Base-by-base conservation (phyloP, 2,113 vertebrate genomes). In the Gnathonemus longibarbis region DNA sequence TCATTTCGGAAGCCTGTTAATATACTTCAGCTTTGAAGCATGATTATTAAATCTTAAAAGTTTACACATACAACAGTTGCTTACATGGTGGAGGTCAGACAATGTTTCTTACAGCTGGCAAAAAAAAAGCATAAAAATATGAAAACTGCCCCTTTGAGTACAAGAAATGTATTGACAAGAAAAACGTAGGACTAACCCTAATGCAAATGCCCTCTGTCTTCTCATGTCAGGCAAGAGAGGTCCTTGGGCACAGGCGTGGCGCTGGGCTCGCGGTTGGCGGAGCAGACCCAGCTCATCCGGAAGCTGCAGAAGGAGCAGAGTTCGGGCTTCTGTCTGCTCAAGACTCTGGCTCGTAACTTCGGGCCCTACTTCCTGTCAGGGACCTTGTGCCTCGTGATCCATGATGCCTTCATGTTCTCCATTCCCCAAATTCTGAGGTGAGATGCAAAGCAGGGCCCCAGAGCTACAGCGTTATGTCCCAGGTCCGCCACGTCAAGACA, bases 351-450 rank as follows among this genome's bases (percentile, higher is more conserved):
- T 90, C 95, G 90, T 62, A 96, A 97, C 91, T 98, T 97, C 45
- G 95, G 95, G n/a, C 95, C 95, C 0, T 94, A 95, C 88, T 99
- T 98, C 93, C 95, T 99, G 85, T 95, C 97, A 2, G 95, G 96
- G 7, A 98, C 97, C 4, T 91, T 96, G 91, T 96, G 96, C 90
- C 95, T 98, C 77, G 88, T 98, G 89, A 90, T 96, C 92, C 95
- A 97, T 1, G 97, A 98, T 66, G 91, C 95, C 91, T 98, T 99
- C 95, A 95, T 97, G 95, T 99, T 99, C 74, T 92, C 96, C 27
- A 94, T 97, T 53, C 98, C 98, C 1, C 97, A 97, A 91, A 94
- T 98, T 56, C 95, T 98, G 88, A 98, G 98, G 98, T 99, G 92
- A 91, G 96, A 93, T 39, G 50, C 11, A 0, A n/a, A 70, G 24